phyloP scores from a whole-genome alignment of 2,113 vertebrate species.

The Salvelinus alpinus region DNA sequence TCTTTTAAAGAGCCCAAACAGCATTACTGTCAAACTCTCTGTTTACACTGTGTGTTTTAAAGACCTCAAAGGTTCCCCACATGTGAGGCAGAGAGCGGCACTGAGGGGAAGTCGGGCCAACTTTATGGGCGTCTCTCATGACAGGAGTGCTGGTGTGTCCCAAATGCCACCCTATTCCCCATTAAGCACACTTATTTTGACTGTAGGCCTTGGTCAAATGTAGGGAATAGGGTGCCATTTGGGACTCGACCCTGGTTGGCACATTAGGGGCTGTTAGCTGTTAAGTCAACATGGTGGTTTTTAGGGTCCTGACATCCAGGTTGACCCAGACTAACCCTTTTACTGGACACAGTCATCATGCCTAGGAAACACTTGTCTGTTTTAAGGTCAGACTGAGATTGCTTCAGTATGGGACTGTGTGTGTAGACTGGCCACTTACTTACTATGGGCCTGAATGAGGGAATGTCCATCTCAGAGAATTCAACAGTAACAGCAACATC shows the following conservation, averaged over 20 bases:
- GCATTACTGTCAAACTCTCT: not conserved
- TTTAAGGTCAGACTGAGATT: conserved; percentile 13
- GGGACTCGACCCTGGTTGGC: conserved; percentile 39
- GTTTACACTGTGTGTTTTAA: not conserved
- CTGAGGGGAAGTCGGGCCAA: conserved; percentile 23
- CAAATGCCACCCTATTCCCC: too few species aligned
- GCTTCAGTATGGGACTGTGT: not conserved
- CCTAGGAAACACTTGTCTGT: not conserved
- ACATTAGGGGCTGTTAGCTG: conserved; percentile 51
- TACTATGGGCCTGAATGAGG: not conserved
- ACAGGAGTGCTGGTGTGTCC: conserved; percentile 18
- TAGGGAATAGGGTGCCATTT: too few species aligned
- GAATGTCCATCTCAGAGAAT: too few species aligned
- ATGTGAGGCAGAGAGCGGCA: not conserved
- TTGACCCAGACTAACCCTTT: conserved; percentile 31
- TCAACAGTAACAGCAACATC: too few species aligned
- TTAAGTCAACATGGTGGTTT: conserved; percentile 47
- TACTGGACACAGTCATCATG: conserved; percentile 9
- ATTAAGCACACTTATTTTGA: too few species aligned
- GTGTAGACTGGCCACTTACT: not conserved
- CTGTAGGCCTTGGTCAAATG: too few species aligned
- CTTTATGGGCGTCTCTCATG: conserved; percentile 22
- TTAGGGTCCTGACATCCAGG: conserved; percentile 36
- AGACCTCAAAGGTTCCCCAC: conserved; percentile 8
- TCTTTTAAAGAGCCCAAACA: not conserved